Percentiles rank a stretch among this genome's conserved stretches.
Conservation (phyloP, 2,888 invertebrate species). For the Didymodactylos carnosus region DNA sequence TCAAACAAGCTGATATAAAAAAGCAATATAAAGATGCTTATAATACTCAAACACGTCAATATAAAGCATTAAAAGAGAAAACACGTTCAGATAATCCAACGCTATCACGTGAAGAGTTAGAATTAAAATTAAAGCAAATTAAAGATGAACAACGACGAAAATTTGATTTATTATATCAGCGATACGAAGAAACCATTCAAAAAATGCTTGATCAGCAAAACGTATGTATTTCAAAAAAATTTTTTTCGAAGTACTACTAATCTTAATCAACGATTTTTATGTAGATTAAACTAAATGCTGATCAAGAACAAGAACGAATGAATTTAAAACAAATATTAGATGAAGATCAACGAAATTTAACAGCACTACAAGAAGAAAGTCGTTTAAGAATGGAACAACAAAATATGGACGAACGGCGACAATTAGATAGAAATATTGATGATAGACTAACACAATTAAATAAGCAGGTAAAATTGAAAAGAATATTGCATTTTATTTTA, state of each 20-base stretch:
- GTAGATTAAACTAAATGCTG: not conserved
- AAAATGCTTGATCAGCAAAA: conserved; percentile 1
- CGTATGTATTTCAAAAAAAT: too few relatives aligned
- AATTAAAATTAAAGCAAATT: conserved; percentile 7
- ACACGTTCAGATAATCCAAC: not conserved
- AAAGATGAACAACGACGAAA: conserved; percentile 12
- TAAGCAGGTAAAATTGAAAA: not conserved
- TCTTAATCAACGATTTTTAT: too few relatives aligned
- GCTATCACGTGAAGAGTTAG: conserved; percentile 1
- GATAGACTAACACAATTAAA: not conserved
- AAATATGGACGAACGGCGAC: not conserved
- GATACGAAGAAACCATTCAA: conserved; percentile 1
- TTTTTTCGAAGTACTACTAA: too few relatives aligned
- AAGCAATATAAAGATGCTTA: conserved; percentile 11
- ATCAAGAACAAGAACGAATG: not conserved
- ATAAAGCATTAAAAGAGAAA: conserved; percentile 11
- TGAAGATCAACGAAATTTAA: not conserved
- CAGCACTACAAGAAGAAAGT: not conserved
- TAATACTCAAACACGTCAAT: conserved; percentile 10
- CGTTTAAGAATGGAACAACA: not conserved
- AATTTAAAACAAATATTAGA: not conserved
- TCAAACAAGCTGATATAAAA: conserved; percentile 8
- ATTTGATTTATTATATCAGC: conserved; percentile 9
- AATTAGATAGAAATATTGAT: not conserved
- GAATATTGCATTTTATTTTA: not conserved